These are phyloP conservation scores for Rhegmatorhina hoffmannsi DNA, from an alignment of 2,113 vertebrate genomes.

Conservation along the genomic window DNA sequence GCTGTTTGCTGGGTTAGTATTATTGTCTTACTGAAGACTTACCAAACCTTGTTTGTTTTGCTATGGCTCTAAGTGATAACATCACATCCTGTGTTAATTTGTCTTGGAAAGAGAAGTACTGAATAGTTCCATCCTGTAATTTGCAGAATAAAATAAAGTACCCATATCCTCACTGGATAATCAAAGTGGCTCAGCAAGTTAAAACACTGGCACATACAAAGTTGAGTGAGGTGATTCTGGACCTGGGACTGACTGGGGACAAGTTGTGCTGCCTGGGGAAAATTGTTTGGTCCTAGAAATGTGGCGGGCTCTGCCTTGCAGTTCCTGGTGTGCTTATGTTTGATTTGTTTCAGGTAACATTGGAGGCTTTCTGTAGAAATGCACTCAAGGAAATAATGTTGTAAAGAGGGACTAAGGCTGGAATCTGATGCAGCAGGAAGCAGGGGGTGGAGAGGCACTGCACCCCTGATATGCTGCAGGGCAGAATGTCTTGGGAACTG, in stretches of 20 bases:
- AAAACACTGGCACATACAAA: background rate
- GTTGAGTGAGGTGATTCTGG: background rate
- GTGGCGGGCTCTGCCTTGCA: background rate
- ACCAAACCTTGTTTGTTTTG: background rate
- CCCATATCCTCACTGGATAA: background rate
- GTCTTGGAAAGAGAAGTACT: background rate
- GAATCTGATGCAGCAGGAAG: background rate
- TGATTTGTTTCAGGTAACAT: background rate
- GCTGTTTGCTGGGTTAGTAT: background rate
- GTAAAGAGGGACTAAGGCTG: background rate
- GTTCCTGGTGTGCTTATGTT: background rate
- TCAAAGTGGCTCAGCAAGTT: background rate
- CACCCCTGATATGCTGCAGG: background rate
- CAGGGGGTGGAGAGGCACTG: background rate
- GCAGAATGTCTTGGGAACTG: background rate
- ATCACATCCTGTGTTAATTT: background rate
- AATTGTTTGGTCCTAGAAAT: background rate
- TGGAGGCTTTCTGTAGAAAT: background rate
- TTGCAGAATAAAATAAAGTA: background rate
- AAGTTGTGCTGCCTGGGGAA: background rate
- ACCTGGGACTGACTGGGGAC: background rate
- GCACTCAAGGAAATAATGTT: rapidly evolving
- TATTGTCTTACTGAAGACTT: background rate
- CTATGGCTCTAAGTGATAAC: background rate
- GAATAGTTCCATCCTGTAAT: background rate